Conservation (phyloP, 2,888 invertebrate species). For the Andrena bicolor region DNA sequence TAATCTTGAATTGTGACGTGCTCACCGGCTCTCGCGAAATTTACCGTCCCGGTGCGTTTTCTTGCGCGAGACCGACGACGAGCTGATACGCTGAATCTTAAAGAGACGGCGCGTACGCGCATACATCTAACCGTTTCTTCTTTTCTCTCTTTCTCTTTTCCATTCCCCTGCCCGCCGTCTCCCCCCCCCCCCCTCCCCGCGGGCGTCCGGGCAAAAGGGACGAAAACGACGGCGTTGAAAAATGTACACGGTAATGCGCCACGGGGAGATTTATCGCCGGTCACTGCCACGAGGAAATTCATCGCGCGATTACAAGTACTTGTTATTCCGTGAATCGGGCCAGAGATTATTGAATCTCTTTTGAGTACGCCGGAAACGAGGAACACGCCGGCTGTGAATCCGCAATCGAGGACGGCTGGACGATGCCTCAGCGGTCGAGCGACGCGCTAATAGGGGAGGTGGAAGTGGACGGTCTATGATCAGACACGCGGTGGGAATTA, state of each 20-base stretch:
- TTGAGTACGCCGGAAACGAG: slow-evolving; percentile 46
- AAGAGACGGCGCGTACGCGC: slow-evolving; percentile 61
- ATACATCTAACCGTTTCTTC: slow-evolving; percentile 50
- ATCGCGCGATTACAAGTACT: slow-evolving; percentile 58
- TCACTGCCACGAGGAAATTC: slow-evolving; percentile 56
- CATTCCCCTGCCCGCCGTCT: neutral
- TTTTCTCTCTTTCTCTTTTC: slow-evolving; percentile 9
- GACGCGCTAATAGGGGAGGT: too few species aligned
- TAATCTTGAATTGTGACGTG: slow-evolving; percentile 71
- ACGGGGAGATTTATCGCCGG: slow-evolving; percentile 60
- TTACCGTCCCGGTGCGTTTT: slow-evolving; percentile 61
- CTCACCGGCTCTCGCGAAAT: slow-evolving; percentile 68
- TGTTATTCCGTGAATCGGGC: slow-evolving; percentile 63
- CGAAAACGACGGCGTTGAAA: slow-evolving; percentile 64
- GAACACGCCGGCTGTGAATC: slow-evolving; percentile 25
- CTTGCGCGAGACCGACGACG: slow-evolving; percentile 55
- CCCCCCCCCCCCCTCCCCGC: neutral
- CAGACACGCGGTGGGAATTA: too few species aligned
- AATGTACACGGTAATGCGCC: slow-evolving; percentile 63
- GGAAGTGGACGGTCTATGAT: too few species aligned
- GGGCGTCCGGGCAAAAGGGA: slow-evolving; percentile 35
- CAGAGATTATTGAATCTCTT: slow-evolving; percentile 57
- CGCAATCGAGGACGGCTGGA: slow-evolving; percentile 4
- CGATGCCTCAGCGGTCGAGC: neutral
- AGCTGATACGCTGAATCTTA: slow-evolving; percentile 73